Conservation (phyloP, 2,113 vertebrate species). For the Rynchops niger region DNA sequence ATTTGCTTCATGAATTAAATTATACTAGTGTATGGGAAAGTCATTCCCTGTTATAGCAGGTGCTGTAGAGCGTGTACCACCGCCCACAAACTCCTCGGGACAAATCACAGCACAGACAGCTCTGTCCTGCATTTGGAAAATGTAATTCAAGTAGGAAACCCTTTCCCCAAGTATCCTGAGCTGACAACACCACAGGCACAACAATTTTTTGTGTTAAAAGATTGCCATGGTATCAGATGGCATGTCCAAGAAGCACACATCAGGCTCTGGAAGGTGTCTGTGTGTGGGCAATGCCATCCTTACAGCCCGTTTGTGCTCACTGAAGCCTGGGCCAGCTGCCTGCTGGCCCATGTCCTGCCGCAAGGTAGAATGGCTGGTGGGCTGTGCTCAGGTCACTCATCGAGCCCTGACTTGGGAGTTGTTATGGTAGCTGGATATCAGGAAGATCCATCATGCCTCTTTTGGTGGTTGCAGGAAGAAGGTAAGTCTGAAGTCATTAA, state of each 20-base stretch:
- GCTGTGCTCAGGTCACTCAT: background rate
- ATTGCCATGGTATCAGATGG: background rate
- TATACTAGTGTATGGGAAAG: slow-evolving; percentile 22
- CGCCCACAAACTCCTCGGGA: background rate
- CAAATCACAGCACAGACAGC: background rate
- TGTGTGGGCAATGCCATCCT: background rate
- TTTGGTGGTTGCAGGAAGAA: background rate
- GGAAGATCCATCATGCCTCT: background rate
- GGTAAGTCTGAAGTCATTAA: background rate
- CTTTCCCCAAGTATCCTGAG: background rate
- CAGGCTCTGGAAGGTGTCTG: background rate
- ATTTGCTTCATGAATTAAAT: slow-evolving; percentile 59
- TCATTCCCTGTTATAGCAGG: background rate
- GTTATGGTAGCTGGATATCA: background rate
- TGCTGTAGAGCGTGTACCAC: background rate
- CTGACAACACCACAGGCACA: background rate
- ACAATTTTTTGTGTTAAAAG: background rate
- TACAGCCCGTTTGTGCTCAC: background rate
- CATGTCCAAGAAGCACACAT: background rate
- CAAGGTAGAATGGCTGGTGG: background rate
- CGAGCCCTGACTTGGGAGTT: background rate
- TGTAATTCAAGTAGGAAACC: background rate
- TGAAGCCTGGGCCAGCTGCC: background rate
- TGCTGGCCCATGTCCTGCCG: background rate
- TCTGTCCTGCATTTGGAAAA: background rate